These are phyloP conservation scores for Phlogophora meticulosa DNA, from an alignment of 2,888 invertebrate genomes.

Conservation along the genomic window DNA sequence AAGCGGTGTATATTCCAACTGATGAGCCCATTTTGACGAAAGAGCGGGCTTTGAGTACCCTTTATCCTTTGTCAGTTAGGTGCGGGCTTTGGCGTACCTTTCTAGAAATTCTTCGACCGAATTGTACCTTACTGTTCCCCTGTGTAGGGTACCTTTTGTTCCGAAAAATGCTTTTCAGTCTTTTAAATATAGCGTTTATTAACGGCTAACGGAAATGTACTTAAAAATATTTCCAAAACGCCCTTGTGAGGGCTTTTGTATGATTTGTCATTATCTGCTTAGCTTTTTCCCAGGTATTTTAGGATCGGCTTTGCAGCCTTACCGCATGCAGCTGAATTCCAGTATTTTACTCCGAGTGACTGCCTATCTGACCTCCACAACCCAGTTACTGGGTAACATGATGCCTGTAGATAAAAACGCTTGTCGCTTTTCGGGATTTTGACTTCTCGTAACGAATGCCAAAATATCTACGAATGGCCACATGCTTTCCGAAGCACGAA, in stretches of 20 bases:
- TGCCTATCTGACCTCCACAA: too few relatives aligned
- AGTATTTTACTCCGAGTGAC: too few relatives aligned
- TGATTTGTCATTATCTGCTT: slow-evolving; percentile 27
- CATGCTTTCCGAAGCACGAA: too few relatives aligned
- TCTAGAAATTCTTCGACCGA: slow-evolving; percentile 1
- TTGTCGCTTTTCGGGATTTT: too few relatives aligned
- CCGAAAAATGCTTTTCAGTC: background rate
- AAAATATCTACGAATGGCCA: too few relatives aligned
- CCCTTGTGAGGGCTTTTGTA: background rate
- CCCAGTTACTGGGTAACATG: too few relatives aligned
- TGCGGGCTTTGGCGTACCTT: background rate
- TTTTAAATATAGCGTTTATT: background rate
- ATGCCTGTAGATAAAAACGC: too few relatives aligned
- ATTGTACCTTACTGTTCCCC: background rate
- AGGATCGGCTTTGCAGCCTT: too few relatives aligned
- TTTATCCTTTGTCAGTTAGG: background rate
- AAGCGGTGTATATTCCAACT: background rate
- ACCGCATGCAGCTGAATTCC: too few relatives aligned
- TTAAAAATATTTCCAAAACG: slow-evolving; percentile 14
- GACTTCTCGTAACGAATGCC: too few relatives aligned
- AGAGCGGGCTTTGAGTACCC: background rate
- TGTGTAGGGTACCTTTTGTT: slow-evolving; percentile 1
- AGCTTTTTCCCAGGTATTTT: too few relatives aligned
- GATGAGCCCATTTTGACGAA: background rate
- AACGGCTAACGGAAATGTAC: background rate